Evolutionary conservation across 2,797 vertebrate genomes (phyloP).

Genomic region (Clarias platycephalus): DNA sequence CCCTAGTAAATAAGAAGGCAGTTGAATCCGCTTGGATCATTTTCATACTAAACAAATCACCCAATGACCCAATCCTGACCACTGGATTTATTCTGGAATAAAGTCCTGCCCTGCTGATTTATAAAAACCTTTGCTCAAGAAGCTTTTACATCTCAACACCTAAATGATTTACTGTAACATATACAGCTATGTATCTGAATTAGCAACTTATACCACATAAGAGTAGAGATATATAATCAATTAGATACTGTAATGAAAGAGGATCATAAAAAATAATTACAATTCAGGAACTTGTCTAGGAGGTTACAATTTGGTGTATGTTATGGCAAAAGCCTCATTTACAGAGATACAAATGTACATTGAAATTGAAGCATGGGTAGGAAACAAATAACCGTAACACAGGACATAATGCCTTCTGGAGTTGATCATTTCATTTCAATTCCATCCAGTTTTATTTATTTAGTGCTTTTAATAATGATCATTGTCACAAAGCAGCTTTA

Average conservation of each 20-base stretch:
- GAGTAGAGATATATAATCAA: not conserved
- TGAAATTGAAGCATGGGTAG: not conserved
- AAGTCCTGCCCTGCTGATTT: not conserved
- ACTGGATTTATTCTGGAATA: not conserved
- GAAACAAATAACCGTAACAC: not conserved
- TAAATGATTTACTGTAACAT: not conserved
- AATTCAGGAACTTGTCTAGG: not conserved
- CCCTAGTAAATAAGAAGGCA: not conserved
- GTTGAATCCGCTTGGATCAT: not conserved
- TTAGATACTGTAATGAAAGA: too few relatives aligned
- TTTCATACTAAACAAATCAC: slow-evolving; percentile 28
- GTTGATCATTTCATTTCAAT: too few relatives aligned
- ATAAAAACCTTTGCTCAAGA: not conserved
- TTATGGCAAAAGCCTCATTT: not conserved
- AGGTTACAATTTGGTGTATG: not conserved
- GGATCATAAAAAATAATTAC: not conserved
- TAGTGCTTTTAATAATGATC: too few relatives aligned
- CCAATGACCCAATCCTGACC: not conserved
- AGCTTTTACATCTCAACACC: not conserved
- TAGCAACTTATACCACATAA: not conserved
- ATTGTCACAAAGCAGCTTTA: too few relatives aligned
- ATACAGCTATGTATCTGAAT: not conserved
- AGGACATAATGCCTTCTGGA: not conserved
- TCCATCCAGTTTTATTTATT: too few relatives aligned
- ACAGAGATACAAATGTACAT: not conserved